Percentiles rank a stretch among this genome's conserved stretches.
phyloP scores from a whole-genome alignment of 2,797 vertebrate genomes.

The Pseudopleuronectes americanus region DNA sequence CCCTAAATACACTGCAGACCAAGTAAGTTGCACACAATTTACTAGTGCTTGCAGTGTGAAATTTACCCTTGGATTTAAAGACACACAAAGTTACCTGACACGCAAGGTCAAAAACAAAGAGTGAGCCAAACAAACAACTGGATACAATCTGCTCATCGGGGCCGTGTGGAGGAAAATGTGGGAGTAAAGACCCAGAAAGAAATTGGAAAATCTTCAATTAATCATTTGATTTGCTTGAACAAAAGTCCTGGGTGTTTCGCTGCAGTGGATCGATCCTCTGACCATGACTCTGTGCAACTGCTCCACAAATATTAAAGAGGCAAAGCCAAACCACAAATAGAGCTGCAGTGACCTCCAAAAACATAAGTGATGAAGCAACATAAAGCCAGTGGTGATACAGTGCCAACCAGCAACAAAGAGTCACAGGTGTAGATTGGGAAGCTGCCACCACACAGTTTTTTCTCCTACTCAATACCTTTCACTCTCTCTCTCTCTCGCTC shows the following conservation, averaged over 20 bases:
- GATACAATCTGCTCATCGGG: background rate
- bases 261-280: constrained; percentile 23
- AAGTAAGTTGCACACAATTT: background rate
- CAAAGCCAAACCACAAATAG: constrained; percentile 11
- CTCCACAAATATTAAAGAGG: constrained; percentile 18
- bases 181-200: constrained; percentile 1
- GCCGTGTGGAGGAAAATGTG: background rate
- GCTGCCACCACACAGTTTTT: background rate
- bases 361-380: background rate
- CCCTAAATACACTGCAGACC: background rate
- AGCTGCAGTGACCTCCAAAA: constrained; percentile 13
- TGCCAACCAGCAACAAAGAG: background rate
- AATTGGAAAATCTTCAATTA: constrained; percentile 6
- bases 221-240: background rate
- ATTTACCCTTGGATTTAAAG: background rate
- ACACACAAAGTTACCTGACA: background rate
- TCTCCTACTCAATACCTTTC: background rate
- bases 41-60: background rate
- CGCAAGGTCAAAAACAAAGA: background rate
- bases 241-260: constrained; percentile 9
- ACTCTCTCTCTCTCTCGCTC: background rate
- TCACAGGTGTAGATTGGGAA: background rate
- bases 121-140: background rate
- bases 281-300: constrained; percentile 4
- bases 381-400: background rate